A percentile compares a stretch with the other conserved stretches of the same genome.
Conservation (phyloP, 2,797 vertebrate genomes). For the Aldrovandia affinis region DNA sequence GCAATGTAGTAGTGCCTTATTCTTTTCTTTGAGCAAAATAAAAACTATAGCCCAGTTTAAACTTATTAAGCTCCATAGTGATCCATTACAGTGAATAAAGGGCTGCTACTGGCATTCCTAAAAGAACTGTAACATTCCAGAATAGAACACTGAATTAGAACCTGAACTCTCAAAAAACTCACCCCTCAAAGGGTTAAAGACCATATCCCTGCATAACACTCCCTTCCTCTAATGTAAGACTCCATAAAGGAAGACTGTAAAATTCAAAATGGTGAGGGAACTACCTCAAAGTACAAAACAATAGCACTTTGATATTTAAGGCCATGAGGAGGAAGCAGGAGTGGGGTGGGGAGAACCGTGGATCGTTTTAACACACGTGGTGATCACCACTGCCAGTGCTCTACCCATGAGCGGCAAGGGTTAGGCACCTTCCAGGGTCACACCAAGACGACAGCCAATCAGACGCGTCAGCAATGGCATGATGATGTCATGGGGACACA, state of each 20-base stretch:
- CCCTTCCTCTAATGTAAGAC: background rate
- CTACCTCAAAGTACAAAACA: background rate
- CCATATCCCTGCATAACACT: too few species aligned
- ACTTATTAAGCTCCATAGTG: too few species aligned
- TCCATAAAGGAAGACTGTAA: background rate
- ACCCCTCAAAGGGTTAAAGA: too few species aligned
- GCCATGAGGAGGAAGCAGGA: background rate
- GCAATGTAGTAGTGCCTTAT: too few species aligned
- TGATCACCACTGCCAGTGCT: background rate
- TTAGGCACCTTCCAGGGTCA: background rate
- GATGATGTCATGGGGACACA: background rate
- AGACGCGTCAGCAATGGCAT: background rate
- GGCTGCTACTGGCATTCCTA: too few species aligned
- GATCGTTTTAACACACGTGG: background rate
- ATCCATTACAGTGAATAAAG: too few species aligned
- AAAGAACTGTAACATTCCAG: too few species aligned
- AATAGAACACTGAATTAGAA: too few species aligned
- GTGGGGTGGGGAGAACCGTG: background rate
- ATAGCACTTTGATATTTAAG: too few species aligned
- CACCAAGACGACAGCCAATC: background rate
- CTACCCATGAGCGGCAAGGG: background rate
- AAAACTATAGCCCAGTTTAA: too few species aligned
- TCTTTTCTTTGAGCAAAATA: too few species aligned
- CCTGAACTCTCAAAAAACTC: too few species aligned
- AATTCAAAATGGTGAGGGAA: background rate